These are phyloP conservation scores for Podiceps cristatus DNA, from an alignment of 2,113 vertebrate species.

Conservation along the genomic window DNA sequence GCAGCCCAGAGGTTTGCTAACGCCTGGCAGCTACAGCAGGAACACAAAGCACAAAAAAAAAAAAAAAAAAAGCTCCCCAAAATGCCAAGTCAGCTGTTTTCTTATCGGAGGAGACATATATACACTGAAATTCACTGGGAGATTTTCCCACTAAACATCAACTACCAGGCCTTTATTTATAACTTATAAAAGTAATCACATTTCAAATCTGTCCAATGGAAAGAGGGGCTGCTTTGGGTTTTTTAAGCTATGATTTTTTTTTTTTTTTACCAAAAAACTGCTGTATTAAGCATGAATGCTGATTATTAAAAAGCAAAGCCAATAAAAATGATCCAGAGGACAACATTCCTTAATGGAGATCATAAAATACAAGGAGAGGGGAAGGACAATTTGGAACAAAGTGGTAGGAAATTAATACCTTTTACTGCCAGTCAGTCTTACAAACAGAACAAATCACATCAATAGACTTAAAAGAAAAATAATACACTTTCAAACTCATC, in stretches of 20 bases:
- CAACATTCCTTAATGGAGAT: constrained; percentile 25
- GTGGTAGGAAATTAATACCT: not conserved
- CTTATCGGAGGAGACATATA: constrained; percentile 14
- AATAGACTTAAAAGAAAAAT: not conserved
- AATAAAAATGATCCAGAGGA: constrained; percentile 48
- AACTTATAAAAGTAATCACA: not conserved
- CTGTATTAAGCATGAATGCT: constrained; percentile 29
- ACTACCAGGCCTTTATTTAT: constrained; percentile 31
- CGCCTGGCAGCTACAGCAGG: not conserved
- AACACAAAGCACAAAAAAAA: not conserved
- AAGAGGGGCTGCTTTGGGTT: not conserved
- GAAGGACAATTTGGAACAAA: not conserved
- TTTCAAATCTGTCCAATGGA: constrained; percentile 26
- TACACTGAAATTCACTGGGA: constrained; percentile 45
- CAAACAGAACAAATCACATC: not conserved
- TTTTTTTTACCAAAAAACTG: constrained; percentile 1
- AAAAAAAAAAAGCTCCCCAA: not conserved
- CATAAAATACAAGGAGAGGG: constrained; percentile 16
- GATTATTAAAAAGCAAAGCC: constrained; percentile 41
- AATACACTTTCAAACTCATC: not conserved
- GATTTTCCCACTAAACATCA: constrained; percentile 43
- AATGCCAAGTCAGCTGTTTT: constrained; percentile 9
- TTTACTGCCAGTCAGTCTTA: not conserved
- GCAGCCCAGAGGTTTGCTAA: not conserved
- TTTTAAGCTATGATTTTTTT: not conserved